These are phyloP conservation scores for Orchesella flavescens DNA, from an alignment of 2,888 invertebrate genomes.

Conservation along the genomic window DNA sequence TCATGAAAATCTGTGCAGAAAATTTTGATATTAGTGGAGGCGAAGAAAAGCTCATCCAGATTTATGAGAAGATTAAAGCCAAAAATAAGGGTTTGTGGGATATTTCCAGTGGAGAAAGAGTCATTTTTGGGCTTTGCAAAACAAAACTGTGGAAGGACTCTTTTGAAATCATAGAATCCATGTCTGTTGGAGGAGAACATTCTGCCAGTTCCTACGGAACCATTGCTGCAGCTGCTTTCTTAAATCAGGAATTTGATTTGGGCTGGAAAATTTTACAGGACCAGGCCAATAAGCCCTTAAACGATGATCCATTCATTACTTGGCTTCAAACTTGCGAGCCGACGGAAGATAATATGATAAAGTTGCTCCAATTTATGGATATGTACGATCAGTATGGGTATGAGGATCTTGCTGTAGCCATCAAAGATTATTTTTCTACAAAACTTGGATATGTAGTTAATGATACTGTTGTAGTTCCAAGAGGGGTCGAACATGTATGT, in stretches of 20 bases:
- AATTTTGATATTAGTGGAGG: constrained; percentile 35
- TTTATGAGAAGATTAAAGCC: constrained; percentile 76
- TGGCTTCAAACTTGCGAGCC: constrained; percentile 77
- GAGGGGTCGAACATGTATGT: constrained; percentile 13
- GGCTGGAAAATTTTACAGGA: constrained; percentile 79
- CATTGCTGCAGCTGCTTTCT: constrained; percentile 80
- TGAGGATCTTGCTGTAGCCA: constrained; percentile 73
- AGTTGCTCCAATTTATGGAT: constrained; percentile 78
- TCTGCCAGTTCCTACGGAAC: constrained; percentile 73
- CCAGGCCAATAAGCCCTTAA: constrained; percentile 76
- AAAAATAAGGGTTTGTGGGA: constrained; percentile 79
- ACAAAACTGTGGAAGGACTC: constrained; percentile 81
- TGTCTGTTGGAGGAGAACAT: constrained; percentile 74
- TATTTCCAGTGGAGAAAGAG: constrained; percentile 78
- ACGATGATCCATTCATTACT: constrained; percentile 76
- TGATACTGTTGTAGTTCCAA: constrained; percentile 28
- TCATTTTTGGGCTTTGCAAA: constrained; percentile 80
- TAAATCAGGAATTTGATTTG: constrained; percentile 77
- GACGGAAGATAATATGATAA: constrained; percentile 76
- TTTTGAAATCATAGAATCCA: constrained; percentile 79
- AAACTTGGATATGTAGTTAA: constrained; percentile 59
- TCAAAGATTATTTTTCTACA: constrained; percentile 70
- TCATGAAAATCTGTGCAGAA: constrained; percentile 31
- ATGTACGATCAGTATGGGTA: constrained; percentile 74
- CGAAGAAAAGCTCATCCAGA: constrained; percentile 77